Conservation (phyloP, 2,797 vertebrate genomes). For the Macropus fuliginosus region DNA sequence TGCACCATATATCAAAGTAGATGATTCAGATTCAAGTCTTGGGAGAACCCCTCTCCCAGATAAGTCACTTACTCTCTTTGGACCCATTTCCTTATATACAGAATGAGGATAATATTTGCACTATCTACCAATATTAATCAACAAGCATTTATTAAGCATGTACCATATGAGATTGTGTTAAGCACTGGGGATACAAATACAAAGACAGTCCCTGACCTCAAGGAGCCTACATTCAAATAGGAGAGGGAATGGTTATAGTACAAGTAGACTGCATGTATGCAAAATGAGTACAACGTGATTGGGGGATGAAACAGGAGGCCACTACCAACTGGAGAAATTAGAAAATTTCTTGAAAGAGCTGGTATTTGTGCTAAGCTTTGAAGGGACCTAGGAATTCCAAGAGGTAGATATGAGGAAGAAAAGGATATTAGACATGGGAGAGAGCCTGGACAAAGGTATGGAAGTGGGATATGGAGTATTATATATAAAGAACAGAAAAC, state of each 20-base stretch:
- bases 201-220: not conserved
- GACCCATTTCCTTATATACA: not conserved
- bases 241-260: not conserved
- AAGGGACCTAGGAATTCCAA: not conserved
- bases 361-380: not conserved
- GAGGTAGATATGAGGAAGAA: not conserved
- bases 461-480: not conserved
- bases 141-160: not conserved
- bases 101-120: not conserved
- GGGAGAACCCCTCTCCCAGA: too few species aligned
- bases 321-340: not conserved
- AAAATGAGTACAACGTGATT: not conserved
- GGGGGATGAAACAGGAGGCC: not conserved
- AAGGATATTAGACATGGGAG: not conserved
- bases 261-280: not conserved
- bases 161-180: not conserved
- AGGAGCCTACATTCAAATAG: not conserved
- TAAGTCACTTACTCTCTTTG: not conserved
- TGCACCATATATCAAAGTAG: too few species aligned
- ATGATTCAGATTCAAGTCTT: too few species aligned
- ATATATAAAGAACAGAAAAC: not conserved
- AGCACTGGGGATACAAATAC: not conserved
- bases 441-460: not conserved
- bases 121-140: not conserved
- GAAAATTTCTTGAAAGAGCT: not conserved